These are phyloP conservation scores for Myotis pilosus DNA, from an alignment of 2,797 vertebrate species.

Conservation along the genomic window DNA sequence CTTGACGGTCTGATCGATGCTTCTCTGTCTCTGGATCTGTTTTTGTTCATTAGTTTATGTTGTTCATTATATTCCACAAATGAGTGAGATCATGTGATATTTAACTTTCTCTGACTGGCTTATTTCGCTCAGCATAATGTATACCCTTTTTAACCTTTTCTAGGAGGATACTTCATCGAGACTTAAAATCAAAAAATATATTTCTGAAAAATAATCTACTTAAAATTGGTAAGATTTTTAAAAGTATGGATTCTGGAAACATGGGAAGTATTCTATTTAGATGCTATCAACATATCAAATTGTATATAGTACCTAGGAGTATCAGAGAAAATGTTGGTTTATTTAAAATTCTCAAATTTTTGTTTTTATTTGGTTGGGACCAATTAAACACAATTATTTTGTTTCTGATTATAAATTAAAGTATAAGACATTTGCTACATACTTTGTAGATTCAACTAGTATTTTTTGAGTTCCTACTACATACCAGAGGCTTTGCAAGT, in stretches of 20 bases:
- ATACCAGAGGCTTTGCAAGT: not conserved
- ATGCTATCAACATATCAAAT: not conserved
- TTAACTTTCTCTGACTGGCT: too few species aligned
- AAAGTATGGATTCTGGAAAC: not conserved
- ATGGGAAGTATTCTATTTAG: not conserved
- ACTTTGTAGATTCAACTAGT: not conserved
- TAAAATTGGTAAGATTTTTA: constrained; percentile 90
- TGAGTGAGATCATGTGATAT: too few species aligned
- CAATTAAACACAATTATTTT: not conserved
- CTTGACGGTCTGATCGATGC: too few species aligned
- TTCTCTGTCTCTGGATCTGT: too few species aligned
- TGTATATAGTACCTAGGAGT: not conserved
- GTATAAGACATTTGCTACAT: not conserved
- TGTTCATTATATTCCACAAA: too few species aligned
- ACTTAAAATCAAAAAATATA: constrained; percentile 93
- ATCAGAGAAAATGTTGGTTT: not conserved
- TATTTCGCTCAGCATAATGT: not conserved
- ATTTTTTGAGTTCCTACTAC: not conserved
- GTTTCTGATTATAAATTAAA: constrained; percentile 28
- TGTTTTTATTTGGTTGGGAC: not conserved
- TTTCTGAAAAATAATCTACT: constrained; percentile 91
- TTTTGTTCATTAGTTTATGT: too few species aligned
- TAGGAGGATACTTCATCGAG: constrained; percentile 91
- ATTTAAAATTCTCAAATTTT: constrained; percentile 1
- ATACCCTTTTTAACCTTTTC: constrained; percentile 67